phyloP scores from a whole-genome alignment of 2,113 vertebrate genomes.

The Amazona vittata region DNA sequence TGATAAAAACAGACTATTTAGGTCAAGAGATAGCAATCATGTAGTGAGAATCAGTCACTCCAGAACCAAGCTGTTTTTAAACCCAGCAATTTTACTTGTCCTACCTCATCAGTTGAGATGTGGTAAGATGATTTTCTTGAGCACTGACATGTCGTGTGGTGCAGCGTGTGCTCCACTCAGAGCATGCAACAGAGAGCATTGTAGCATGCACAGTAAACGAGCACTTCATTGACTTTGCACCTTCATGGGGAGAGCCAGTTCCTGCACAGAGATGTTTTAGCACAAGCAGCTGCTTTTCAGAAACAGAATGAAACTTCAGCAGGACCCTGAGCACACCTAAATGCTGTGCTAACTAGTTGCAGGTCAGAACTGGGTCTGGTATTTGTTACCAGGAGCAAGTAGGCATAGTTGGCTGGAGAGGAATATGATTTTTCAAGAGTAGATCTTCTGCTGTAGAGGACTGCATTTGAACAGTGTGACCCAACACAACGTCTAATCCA shows the following conservation, averaged over 20 bases:
- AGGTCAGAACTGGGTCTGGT: background rate
- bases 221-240: background rate
- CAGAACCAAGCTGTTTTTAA: background rate
- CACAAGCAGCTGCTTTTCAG: background rate
- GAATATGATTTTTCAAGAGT: background rate
- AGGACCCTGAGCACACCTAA: background rate
- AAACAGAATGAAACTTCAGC: background rate
- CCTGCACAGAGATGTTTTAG: rapidly evolving
- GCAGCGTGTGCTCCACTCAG: rapidly evolving
- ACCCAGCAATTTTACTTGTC: background rate
- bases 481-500: background rate
- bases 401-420: background rate
- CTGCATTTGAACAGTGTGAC: constrained; percentile 14
- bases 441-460: background rate
- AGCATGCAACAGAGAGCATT: background rate
- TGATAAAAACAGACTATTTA: constrained; percentile 26
- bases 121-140: background rate
- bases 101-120: constrained; percentile 6
- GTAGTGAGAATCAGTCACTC: background rate
- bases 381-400: background rate
- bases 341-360: rapidly evolving
- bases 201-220: rapidly evolving
- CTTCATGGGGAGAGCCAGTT: rapidly evolving
- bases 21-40: background rate
- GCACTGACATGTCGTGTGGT: background rate